Percentiles rank a stretch among this genome's conserved stretches.
These are phyloP conservation scores for Catharus minimus DNA, from an alignment of 2,113 vertebrate genomes.

Conservation along the genomic window DNA sequence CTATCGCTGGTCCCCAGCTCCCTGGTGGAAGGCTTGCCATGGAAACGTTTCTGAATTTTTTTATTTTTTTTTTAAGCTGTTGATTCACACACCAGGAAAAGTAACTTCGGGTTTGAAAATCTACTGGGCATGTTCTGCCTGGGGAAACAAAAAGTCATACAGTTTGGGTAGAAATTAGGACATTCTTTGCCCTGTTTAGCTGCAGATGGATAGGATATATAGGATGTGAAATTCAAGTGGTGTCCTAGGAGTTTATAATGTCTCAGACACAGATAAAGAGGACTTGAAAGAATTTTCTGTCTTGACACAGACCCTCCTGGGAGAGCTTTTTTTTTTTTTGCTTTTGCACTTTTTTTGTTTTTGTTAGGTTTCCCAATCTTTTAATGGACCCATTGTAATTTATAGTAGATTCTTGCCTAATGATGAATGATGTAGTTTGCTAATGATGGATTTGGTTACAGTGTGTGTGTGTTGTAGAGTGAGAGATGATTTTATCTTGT, in stretches of 20 bases:
- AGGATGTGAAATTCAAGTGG: neutral
- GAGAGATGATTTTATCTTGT: conserved; percentile 61
- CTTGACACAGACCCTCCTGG: conserved; percentile 31
- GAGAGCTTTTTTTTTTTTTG: neutral
- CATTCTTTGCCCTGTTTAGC: neutral
- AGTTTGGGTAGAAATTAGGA: neutral
- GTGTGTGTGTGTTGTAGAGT: conserved; percentile 48
- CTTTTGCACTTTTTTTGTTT: neutral
- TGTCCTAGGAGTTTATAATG: neutral
- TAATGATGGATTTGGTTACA: conserved; percentile 69
- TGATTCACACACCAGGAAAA: neutral
- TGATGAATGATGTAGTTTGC: conserved; percentile 55
- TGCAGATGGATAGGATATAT: neutral
- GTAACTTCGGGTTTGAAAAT: neutral
- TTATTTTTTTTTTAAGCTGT: neutral
- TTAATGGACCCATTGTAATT: conserved; percentile 46
- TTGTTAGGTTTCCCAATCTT: neutral
- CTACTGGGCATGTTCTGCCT: neutral
- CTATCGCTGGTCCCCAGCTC: rapidly evolving
- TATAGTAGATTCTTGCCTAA: conserved; percentile 39
- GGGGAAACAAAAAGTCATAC: neutral
- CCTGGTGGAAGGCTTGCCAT: neutral
- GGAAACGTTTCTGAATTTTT: neutral
- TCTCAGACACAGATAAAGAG: neutral
- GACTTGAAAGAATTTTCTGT: conserved; percentile 26